Conservation (phyloP, 2,113 vertebrate species). For the Menidia beryllina region DNA sequence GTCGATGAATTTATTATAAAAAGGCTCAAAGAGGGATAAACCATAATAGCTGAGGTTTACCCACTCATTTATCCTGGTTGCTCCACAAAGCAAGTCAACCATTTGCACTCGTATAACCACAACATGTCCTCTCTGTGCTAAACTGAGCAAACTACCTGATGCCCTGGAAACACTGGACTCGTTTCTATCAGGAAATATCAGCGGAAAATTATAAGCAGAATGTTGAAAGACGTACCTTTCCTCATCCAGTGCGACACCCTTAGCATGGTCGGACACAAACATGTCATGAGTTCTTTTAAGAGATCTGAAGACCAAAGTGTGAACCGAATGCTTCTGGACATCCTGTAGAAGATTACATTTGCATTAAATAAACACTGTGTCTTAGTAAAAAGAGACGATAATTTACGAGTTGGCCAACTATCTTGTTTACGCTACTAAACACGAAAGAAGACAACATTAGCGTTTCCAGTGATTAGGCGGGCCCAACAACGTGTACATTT, state of each 20-base stretch:
- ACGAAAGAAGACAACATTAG: background rate
- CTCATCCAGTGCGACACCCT: slow-evolving; percentile 88
- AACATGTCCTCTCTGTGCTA: too few species aligned
- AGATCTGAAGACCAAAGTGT: slow-evolving; percentile 98
- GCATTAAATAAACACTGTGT: background rate
- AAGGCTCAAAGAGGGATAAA: too few species aligned
- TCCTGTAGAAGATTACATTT: slow-evolving; percentile 79
- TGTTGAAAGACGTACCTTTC: slow-evolving; percentile 83
- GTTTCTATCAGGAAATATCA: too few species aligned
- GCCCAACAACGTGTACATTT: background rate
- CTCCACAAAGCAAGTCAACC: too few species aligned
- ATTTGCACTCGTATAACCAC: too few species aligned
- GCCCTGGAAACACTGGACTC: background rate
- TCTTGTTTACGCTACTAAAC: background rate
- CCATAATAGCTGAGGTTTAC: too few species aligned
- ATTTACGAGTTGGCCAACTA: background rate
- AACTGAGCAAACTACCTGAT: background rate
- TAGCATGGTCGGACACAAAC: slow-evolving; percentile 97
- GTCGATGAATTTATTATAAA: too few species aligned
- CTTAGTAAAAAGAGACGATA: background rate
- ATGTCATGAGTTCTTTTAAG: slow-evolving; percentile 97
- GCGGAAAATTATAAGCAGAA: too few species aligned
- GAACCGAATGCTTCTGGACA: slow-evolving; percentile 97
- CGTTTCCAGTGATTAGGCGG: slow-evolving; percentile 46
- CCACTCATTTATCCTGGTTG: too few species aligned